Evolutionary conservation across 2,797 vertebrate species (phyloP).

Genomic region (Phyllotis vaccarum): DNA sequence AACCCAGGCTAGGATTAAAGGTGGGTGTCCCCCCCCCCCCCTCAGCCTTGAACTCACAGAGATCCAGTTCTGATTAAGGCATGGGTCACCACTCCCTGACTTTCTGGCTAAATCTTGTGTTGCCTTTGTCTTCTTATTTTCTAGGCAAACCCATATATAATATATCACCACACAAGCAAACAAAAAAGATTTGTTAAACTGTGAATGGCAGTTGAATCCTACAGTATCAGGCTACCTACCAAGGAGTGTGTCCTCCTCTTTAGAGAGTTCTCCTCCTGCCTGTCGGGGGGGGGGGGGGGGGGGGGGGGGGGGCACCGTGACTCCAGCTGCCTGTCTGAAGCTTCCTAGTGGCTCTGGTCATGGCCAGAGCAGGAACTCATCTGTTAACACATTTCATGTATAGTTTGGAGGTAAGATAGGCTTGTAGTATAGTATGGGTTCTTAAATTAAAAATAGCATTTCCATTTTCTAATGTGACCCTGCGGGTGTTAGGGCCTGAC

Average conservation of each 20-base stretch:
- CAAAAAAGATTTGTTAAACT: background rate
- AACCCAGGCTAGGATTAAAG: no score
- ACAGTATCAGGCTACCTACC: background rate
- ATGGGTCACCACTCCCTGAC: no score
- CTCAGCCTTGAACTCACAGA: no score
- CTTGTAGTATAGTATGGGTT: background rate
- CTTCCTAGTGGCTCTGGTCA: slow-evolving; percentile 7
- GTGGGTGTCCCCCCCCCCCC: no score
- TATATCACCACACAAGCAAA: no score
- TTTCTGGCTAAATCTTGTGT: no score
- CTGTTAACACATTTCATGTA: background rate
- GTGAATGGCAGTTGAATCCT: background rate
- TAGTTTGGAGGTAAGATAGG: background rate
- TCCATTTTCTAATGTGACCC: slow-evolving; percentile 15
- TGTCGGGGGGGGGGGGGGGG: background rate
- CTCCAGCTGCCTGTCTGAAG: background rate
- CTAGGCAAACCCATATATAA: no score
- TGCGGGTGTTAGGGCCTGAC: slow-evolving; percentile 50
- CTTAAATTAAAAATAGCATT: background rate
- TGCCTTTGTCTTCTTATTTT: no score
- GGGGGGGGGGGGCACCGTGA: background rate
- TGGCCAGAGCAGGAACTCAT: background rate
- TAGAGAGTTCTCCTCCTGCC: background rate
- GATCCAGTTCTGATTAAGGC: no score
- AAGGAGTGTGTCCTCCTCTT: slow-evolving; percentile 4